Conservation (phyloP, 53 echinoderm and acorn worm genomes). For the Echinometra lucunter region DNA sequence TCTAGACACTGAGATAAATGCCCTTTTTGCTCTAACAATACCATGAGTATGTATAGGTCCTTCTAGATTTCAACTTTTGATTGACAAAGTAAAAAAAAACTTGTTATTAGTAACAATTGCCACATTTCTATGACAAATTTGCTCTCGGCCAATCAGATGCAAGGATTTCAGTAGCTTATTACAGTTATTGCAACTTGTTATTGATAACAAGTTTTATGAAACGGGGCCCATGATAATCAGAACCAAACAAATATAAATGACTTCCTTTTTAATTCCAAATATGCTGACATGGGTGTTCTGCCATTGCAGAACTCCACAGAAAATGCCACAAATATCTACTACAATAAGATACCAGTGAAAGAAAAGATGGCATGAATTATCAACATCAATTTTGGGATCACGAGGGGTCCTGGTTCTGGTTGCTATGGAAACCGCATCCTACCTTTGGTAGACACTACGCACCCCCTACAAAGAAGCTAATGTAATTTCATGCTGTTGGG, state of each 20-base stretch:
- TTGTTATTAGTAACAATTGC: too few species aligned
- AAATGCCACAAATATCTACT: background rate
- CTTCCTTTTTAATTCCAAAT: background rate
- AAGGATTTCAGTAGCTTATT: too few species aligned
- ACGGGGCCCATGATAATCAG: too few species aligned
- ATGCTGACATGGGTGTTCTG: background rate
- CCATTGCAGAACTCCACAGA: background rate
- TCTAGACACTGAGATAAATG: too few species aligned
- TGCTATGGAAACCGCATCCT: background rate
- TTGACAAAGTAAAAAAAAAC: background rate
- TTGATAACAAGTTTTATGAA: too few species aligned
- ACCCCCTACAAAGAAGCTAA: slow-evolving; percentile 46
- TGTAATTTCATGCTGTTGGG: slow-evolving; percentile 20
- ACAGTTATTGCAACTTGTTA: too few species aligned
- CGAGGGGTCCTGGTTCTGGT: slow-evolving; percentile 23
- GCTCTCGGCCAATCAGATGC: too few species aligned
- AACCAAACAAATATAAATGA: background rate
- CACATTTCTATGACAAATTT: too few species aligned
- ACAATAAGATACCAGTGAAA: background rate
- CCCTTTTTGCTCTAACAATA: too few species aligned
- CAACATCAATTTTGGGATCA: slow-evolving; percentile 33
- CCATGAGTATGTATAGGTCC: background rate
- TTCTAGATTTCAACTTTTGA: background rate
- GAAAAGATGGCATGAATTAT: slow-evolving; percentile 48
- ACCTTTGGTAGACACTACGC: background rate